Evolutionary conservation across 2,888 invertebrate genomes (phyloP), one percentile per base, ranked within the genome.

Genomic region (Cephus spinipes): DNA sequence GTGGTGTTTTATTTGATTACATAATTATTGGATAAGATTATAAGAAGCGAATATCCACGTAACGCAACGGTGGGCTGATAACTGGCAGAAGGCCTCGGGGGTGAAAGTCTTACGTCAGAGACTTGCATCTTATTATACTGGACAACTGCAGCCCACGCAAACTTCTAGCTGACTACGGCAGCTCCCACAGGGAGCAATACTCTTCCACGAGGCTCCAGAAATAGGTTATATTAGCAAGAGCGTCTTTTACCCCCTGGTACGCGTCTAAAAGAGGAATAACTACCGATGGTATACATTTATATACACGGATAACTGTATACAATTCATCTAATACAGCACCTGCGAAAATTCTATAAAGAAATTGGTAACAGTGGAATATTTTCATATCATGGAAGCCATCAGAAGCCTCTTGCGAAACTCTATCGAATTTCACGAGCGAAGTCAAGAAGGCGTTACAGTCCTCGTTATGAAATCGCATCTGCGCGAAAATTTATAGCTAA

Each of bases 91-190:
- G 33, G 68, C 73, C 73, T 75, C 69, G 74, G 73, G 79, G 90
- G 90, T 89, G 90, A 90, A 90, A 90, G 90, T 90, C 87, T 89
- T 89, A 87, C 85, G 88, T 89, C 89, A 89, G 79, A 86, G 79
- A 83, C 85, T 85, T 86, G 87, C 89, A 88, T 89, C 89, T 89
- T 86, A 87, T 88, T 88, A 87, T 83, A 83, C 85, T 77, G 87
- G 86, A 86, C 85, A 85, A 84, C 80, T 82, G 80, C 83, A 78
- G 80, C 85, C 85, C 87, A 83, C 82, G 85, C 88, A 86, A 81
- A 74, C 40, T 68, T 74, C 31, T 76, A 73, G 35, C n/a, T 75
- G 74, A 71, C 40, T 77, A 55, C 12, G 40, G 79, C 80, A 77
- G 81, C 83, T 84, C 83, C 84, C 84, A 85, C 83, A 81, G 79